Conservation (phyloP, 1,140 invertebrate species). For the Condylostylus longicornis region DNA sequence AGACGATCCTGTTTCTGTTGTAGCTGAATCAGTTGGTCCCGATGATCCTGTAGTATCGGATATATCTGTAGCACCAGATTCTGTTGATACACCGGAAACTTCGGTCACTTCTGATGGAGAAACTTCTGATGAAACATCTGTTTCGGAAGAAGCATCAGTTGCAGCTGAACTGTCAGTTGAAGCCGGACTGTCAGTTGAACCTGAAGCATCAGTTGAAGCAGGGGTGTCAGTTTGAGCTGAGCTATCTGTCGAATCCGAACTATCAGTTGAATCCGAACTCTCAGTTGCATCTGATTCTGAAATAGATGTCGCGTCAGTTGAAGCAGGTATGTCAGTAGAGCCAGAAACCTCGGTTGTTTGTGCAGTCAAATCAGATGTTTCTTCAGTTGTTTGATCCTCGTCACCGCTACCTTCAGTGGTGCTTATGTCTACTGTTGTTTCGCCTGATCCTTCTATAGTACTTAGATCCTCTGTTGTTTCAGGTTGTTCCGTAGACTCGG, state of each 20-base stretch:
- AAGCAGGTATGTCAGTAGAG: constrained; percentile 6
- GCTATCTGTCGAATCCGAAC: constrained; percentile 12
- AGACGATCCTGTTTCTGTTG: constrained; percentile 6
- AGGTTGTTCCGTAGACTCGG: constrained; percentile 13
- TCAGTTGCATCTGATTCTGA: constrained; percentile 11
- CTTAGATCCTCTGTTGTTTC: constrained; percentile 13
- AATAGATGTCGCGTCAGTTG: constrained; percentile 14
- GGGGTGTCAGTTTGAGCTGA: constrained; percentile 10
- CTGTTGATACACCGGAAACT: constrained; percentile 7
- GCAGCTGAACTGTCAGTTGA: constrained; percentile 12
- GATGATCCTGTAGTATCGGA: constrained; percentile 10
- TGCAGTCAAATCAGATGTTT: neutral
- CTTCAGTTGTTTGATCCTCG: constrained; percentile 9
- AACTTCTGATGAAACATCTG: constrained; percentile 7
- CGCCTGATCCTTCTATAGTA: constrained; percentile 25
- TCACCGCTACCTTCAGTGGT: constrained; percentile 25
- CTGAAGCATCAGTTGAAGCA: constrained; percentile 10
- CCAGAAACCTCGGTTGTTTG: constrained; percentile 7
- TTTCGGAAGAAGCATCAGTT: constrained; percentile 7
- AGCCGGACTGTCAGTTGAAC: constrained; percentile 11
- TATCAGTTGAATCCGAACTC: constrained; percentile 8
- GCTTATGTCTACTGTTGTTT: constrained; percentile 11
- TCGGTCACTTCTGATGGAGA: constrained; percentile 11
- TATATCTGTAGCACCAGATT: constrained; percentile 11
- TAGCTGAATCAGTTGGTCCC: constrained; percentile 12